Evolutionary conservation across 1,140 invertebrate genomes (phyloP), one percentile per base, ranked within the genome.

Genomic region (Augochlora pura): DNA sequence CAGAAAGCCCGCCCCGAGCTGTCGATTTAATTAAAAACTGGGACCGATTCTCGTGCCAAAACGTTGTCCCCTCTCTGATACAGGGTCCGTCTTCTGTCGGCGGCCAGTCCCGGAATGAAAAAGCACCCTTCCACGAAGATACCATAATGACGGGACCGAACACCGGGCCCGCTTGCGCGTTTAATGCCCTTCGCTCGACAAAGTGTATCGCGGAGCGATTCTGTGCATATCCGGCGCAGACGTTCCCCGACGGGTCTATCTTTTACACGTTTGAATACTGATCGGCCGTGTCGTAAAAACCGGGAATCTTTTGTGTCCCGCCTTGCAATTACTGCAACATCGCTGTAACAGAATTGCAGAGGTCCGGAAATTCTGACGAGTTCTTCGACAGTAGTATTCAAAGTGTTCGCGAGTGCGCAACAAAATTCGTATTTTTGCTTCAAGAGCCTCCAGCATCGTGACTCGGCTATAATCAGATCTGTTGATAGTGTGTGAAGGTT

Each of bases 191-290:
- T 42, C 6, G 52, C 60, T 83, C 70, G 70, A 70, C 60, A 66
- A 74, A 74, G 76, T 80, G 54, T 75, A 78, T 83, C 81, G 81
- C 42, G 79, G 68, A 23, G 65, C 12, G 4, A 71, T 66, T 23
- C 52, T 32, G 65, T 39, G 75, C 83, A 83, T 83, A 84, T 84
- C 82, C 42, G 79, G 59, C 81, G 59, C 81, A 60, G 59, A 74
- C 73, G 83, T 60, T 83, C 60, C 80, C 68, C 68, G 68, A 38
- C 74, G 68, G 68, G 67, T 38, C 49, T 18, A 18, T 9, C 46
- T 54, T 25, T 54, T 38, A 54, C 54, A 69, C 57, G 60, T 54
- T 67, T 54, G 39, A 76, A 42, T 63, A 70, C 60, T 39, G 46
- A 60, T 23, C 8, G 8, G 25, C n/a, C 3, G 16, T 12, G 54